A percentile compares a stretch with the other conserved stretches of the same genome.
Conservation (phyloP, 2,113 vertebrate genomes). For the Paratilapia polleni region DNA sequence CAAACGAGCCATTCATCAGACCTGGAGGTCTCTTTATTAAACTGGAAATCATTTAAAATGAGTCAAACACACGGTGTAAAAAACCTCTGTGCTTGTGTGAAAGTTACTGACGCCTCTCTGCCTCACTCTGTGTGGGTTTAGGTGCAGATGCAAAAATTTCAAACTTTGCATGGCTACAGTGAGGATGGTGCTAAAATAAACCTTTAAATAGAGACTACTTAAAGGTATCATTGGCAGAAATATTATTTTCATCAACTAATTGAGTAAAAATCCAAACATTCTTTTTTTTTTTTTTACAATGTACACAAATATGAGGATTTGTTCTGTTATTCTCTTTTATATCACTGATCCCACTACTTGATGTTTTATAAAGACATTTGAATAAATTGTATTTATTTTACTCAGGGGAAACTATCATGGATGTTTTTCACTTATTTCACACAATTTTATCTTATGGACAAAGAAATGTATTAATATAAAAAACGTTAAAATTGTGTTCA, state of each 20-base stretch:
- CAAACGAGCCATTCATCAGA: constrained; percentile 53
- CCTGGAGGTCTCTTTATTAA: constrained; percentile 13
- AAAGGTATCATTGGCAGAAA: neutral
- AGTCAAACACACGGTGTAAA: neutral
- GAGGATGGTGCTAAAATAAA: neutral
- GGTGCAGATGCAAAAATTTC: neutral
- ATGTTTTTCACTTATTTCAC: neutral
- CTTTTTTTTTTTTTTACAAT: too few species aligned
- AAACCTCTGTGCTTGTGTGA: neutral
- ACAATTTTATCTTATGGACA: neutral
- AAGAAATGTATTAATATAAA: neutral
- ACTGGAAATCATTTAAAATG: constrained; percentile 16
- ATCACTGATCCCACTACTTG: neutral
- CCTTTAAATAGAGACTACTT: neutral
- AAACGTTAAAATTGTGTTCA: accelerated
- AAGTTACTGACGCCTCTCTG: neutral
- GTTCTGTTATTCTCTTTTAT: neutral
- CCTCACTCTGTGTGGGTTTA: neutral
- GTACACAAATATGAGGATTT: too few species aligned
- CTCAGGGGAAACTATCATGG: neutral
- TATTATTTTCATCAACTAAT: neutral
- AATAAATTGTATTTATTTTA: neutral
- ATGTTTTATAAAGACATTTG: neutral
- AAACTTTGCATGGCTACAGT: neutral
- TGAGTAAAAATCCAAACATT: neutral